A percentile compares a stretch with the other conserved stretches of the same genome.
Evolutionary conservation across 2,797 vertebrate species (phyloP).

Genomic region (Sylvilagus floridanus): DNA sequence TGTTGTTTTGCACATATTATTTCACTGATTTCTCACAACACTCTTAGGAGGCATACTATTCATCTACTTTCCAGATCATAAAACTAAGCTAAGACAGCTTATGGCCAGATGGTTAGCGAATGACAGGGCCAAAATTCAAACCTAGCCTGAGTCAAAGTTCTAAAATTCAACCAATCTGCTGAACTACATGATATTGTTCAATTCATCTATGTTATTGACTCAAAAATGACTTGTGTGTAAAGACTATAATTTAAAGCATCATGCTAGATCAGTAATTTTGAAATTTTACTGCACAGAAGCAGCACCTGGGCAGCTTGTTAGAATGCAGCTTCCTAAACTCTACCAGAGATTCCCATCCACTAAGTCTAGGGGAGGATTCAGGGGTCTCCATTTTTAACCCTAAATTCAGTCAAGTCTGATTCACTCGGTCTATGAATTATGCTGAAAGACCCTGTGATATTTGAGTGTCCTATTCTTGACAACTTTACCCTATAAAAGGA

Average conservation of each 20-base stretch:
- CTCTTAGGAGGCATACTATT: background rate
- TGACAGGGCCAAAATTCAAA: background rate
- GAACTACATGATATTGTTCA: background rate
- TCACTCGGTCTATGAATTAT: background rate
- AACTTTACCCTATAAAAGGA: constrained; percentile 4
- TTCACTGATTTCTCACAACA: background rate
- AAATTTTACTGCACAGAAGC: constrained; percentile 16
- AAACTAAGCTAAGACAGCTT: constrained; percentile 26
- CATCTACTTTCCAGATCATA: background rate
- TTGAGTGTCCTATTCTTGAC: background rate
- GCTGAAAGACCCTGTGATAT: background rate
- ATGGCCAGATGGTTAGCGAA: background rate
- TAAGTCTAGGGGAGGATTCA: background rate
- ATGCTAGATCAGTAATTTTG: background rate
- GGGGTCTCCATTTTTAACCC: constrained; percentile 13
- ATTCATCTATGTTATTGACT: background rate
- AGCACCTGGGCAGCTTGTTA: background rate
- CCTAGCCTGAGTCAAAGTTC: constrained; percentile 15
- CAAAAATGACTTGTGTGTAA: background rate
- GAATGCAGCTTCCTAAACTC: background rate
- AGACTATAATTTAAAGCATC: background rate
- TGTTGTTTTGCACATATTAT: background rate
- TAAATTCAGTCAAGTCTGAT: background rate
- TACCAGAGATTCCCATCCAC: constrained; percentile 34
- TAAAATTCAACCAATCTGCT: background rate